These are phyloP conservation scores for Sorex fumeus DNA, from an alignment of 2,113 vertebrate species.

Conservation along the genomic window DNA sequence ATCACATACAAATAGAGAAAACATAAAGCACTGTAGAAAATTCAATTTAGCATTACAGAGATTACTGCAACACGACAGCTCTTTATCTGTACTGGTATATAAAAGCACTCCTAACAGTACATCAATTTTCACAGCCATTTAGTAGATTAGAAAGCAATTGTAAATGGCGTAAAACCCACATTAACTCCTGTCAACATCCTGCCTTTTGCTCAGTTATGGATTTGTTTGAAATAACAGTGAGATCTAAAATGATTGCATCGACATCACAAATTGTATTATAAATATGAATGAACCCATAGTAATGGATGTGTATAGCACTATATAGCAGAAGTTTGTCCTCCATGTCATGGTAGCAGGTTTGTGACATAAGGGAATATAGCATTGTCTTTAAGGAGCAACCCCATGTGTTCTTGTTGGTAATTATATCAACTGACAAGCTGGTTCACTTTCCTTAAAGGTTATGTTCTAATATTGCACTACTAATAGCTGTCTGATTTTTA, in stretches of 20 bases:
- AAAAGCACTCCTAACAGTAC: conserved; percentile 89
- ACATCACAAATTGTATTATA: conserved; percentile 89
- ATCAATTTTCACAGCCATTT: conserved; percentile 92
- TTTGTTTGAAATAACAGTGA: conserved; percentile 90
- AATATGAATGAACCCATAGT: conserved; percentile 89
- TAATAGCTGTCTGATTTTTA: conserved; percentile 81
- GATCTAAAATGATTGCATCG: conserved; percentile 87
- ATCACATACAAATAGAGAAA: conserved; percentile 84
- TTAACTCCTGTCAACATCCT: conserved; percentile 91
- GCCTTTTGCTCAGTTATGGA: conserved; percentile 90
- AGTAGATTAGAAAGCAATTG: conserved; percentile 93
- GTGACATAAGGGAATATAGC: conserved; percentile 82
- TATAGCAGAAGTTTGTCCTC: conserved; percentile 76
- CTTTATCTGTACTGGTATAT: conserved; percentile 87
- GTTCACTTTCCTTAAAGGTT: conserved; percentile 76
- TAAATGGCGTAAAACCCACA: conserved; percentile 91
- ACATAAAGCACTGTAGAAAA: conserved; percentile 83
- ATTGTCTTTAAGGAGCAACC: conserved; percentile 81
- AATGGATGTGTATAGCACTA: conserved; percentile 75
- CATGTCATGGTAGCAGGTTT: conserved; percentile 80
- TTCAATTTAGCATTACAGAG: conserved; percentile 88
- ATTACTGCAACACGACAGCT: conserved; percentile 85
- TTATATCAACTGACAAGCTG: conserved; percentile 69
- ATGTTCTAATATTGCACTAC: conserved; percentile 68
- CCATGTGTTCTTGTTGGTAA: conserved; percentile 73